Conservation (phyloP, 1,140 invertebrate genomes). For the Philopotamus ludificatus region DNA sequence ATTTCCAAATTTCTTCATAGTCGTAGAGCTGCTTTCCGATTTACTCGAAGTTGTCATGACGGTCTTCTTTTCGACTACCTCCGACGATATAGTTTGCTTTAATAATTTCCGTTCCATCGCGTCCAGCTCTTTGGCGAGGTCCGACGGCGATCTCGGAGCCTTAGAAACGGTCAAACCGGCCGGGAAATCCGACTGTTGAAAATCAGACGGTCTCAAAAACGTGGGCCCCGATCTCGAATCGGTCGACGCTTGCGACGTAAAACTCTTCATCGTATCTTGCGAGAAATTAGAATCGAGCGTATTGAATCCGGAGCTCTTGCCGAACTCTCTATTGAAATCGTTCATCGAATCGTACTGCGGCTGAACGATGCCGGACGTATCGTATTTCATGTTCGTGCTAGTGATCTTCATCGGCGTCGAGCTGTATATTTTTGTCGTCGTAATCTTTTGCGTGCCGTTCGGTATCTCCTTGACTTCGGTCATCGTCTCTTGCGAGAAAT, state of each 20-base stretch:
- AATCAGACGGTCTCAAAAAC: conserved; percentile 54
- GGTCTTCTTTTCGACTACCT: conserved; percentile 53
- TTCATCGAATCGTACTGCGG: conserved; percentile 53
- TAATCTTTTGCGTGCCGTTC: conserved; percentile 55
- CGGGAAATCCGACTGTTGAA: conserved; percentile 47
- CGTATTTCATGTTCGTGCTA: conserved; percentile 53
- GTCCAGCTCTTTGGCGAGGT: conserved; percentile 52
- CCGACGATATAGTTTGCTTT: conserved; percentile 54
- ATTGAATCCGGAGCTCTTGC: conserved; percentile 49
- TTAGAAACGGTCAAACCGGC: conserved; percentile 45
- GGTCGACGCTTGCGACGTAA: conserved; percentile 24
- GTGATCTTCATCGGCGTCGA: conserved; percentile 55
- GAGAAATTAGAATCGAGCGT: conserved; percentile 52
- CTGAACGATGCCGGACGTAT: conserved; percentile 29
- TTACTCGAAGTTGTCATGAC: conserved; percentile 56
- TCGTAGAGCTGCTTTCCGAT: conserved; percentile 53
- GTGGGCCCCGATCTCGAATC: conserved; percentile 39
- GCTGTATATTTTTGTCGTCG: conserved; percentile 55
- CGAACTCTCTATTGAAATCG: conserved; percentile 52
- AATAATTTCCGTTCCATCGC: conserved; percentile 52
- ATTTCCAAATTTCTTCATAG: conserved; percentile 57
- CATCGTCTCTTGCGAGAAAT: conserved; percentile 53
- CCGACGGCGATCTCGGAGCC: conserved; percentile 45
- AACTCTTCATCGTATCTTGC: conserved; percentile 51
- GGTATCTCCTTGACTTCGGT: conserved; percentile 56